phyloP scores from a whole-genome alignment of 2,797 vertebrate genomes.

The Spinus pinus region DNA sequence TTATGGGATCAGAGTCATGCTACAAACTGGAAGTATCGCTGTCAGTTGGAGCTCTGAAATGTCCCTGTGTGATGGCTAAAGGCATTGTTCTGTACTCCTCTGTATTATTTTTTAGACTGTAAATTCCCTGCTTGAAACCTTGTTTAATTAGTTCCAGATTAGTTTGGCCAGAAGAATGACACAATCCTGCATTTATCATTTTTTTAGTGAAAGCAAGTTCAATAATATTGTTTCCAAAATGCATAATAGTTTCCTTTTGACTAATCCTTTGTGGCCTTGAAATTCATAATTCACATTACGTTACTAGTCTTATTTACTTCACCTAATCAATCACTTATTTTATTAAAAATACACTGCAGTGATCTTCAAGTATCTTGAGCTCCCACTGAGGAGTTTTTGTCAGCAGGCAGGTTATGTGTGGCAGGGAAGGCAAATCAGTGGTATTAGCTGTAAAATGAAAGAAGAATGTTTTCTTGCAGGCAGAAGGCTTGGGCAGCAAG shows the following conservation, averaged over 20 bases:
- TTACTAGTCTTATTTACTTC: neutral
- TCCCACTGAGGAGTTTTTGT: neutral
- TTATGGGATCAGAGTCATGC: neutral
- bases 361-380: neutral
- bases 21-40: accelerated
- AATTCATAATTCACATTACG: neutral
- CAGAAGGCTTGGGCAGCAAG: conserved; percentile 71
- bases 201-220: neutral
- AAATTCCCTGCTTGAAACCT: neutral
- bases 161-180: neutral
- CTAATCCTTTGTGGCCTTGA: neutral
- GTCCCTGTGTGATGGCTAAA: neutral
- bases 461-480: conserved; percentile 71
- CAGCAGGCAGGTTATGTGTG: neutral
- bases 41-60: neutral
- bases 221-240: neutral
- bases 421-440: neutral
- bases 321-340: neutral
- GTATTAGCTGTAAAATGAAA: neutral
- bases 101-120: neutral
- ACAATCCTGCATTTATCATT: neutral
- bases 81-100: neutral
- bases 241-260: neutral
- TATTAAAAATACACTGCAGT: neutral
- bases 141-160: neutral